Evolutionary conservation across 2,888 invertebrate species (phyloP).

Genomic region (Laothoe populi): DNA sequence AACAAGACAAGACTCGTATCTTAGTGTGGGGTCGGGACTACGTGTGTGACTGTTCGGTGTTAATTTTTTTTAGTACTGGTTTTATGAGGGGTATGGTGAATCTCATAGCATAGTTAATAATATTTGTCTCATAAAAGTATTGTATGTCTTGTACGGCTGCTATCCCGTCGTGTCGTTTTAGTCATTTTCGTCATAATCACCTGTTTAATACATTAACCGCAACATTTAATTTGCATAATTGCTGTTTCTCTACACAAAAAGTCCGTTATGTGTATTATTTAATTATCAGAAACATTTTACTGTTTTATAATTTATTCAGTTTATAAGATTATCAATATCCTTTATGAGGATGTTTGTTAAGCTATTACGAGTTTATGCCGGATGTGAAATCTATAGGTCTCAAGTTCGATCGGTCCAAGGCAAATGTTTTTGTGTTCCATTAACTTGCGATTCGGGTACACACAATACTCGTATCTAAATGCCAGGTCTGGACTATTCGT

Average conservation of each 20-base stretch:
- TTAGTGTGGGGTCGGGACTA: too few species aligned
- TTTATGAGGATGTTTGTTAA: not conserved
- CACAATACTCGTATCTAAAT: too few species aligned
- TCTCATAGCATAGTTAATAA: not conserved
- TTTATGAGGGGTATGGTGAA: too few species aligned
- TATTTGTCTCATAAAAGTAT: not conserved
- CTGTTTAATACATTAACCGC: not conserved
- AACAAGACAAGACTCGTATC: too few species aligned
- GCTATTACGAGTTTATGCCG: not conserved
- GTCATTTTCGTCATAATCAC: not conserved
- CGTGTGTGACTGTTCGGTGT: too few species aligned
- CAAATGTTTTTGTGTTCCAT: too few species aligned
- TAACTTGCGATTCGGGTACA: too few species aligned
- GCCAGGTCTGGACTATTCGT: too few species aligned
- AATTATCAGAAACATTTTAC: not conserved
- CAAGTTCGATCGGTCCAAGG: too few species aligned
- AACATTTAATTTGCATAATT: slow-evolving; percentile 1
- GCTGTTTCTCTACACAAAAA: not conserved
- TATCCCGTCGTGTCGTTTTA: slow-evolving; percentile 9
- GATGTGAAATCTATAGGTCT: too few species aligned
- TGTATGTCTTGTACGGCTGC: not conserved
- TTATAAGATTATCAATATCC: not conserved
- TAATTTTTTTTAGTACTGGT: too few species aligned
- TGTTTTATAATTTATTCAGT: not conserved
- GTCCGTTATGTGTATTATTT: not conserved